Conservation (phyloP, 2,888 invertebrate species). For the Lasioglossum figueresi region DNA sequence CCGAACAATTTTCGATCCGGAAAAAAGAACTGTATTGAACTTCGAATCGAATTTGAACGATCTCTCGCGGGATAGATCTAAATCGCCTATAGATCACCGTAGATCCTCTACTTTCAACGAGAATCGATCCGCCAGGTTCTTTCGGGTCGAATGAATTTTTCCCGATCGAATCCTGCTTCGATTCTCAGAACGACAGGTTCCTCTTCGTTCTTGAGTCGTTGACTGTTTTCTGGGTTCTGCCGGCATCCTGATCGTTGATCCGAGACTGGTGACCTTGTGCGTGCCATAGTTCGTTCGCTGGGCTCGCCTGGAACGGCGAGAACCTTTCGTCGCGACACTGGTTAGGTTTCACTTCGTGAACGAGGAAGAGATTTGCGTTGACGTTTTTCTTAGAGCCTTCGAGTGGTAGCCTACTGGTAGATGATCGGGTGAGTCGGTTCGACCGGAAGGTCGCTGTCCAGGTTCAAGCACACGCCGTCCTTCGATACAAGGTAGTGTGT, state of each 20-base stretch:
- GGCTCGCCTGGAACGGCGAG: conserved; percentile 14
- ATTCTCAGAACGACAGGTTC: not conserved
- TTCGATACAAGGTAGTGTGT: conserved; percentile 93
- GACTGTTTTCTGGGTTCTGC: not conserved
- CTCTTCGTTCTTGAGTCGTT: not conserved
- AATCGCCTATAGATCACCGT: not conserved
- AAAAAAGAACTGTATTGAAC: not conserved
- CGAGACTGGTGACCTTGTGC: not conserved
- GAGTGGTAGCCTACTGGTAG: conserved; percentile 76
- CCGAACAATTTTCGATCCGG: not conserved
- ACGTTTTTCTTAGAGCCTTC: conserved; percentile 60
- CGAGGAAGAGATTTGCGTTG: conserved; percentile 46
- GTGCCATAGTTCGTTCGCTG: not conserved
- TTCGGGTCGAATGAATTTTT: not conserved
- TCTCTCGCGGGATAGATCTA: not conserved
- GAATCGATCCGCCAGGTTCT: not conserved
- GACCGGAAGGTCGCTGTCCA: conserved; percentile 82
- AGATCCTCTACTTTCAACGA: not conserved
- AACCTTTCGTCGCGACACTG: not conserved
- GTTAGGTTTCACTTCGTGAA: conserved; percentile 14
- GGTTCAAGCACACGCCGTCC: conserved; percentile 80
- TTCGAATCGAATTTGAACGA: not conserved
- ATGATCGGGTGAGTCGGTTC: conserved; percentile 82
- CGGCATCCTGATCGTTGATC: not conserved
- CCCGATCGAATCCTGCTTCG: not conserved